Evolutionary conservation across 2,888 invertebrate species (phyloP), one percentile per base, ranked within the genome.

Genomic region (Caenorhabditis plicata): DNA sequence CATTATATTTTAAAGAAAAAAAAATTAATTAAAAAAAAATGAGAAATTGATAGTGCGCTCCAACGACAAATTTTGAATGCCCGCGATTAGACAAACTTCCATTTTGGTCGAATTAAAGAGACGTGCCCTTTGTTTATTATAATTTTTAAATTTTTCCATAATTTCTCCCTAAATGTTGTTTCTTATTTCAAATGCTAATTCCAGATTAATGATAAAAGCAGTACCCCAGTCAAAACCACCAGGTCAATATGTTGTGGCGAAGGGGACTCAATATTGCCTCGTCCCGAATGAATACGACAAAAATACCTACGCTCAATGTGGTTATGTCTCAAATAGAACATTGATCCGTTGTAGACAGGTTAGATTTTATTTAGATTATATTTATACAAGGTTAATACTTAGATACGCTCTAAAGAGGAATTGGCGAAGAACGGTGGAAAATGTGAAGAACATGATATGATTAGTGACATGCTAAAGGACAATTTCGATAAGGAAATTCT

Each of bases 291-390:
- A 67, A 36, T 64, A 52, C 40, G 67, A 67, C 33, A 56, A 56
- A 39, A 67, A 63, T 29, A 54, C 29, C 8, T 67, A 64, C 39
- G 56, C 44, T 4, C 63, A 64, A 25, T 67, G 67, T 29, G 41
- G 22, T 27, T 67, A 64, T 45, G 38, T 45, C 3, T 63, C 51
- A 3, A 39, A 53, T 9, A 25, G 67, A 19, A 67, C 67, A 1
- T 38, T 64, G 4, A 44, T 67, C 4, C 41, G 52, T 9, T 67
- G 67, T 35, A 53, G 31, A 27, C 57, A 67, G 46, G 52, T 56
- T 19, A 22, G 43, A 35, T 45, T n/a, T 11, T 32, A 27, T 8
- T 2, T 19, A 8, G 22, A 15, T 38, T 22, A 29, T 29, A 31
- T 20, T 35, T 9, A 22, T 36, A n/a, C 4, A 44, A 5, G 32